Evolutionary conservation across 2,797 vertebrate species (phyloP), one percentile per base, ranked within the genome.

Genomic region (Triplophysa bombifrons): DNA sequence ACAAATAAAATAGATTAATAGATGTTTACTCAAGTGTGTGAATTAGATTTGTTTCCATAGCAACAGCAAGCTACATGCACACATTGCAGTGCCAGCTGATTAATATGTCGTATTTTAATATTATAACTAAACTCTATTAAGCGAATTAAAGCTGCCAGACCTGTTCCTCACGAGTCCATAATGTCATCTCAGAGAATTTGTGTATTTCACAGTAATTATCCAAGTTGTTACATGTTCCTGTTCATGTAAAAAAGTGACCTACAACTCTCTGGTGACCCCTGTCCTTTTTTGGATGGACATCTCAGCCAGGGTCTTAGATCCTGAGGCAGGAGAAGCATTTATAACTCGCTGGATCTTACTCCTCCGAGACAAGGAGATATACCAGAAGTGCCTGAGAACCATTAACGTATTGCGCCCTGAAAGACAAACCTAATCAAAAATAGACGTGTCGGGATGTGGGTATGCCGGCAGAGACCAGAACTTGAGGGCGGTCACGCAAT

Each of bases 381-480:
- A 76, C 65, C 74, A 75, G 58, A 72, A 84, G 81, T 83, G 41
- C 74, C 85, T 88, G 88, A 83, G 80, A 10, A 70, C 73, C 83
- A 85, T 90, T 90, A 88, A 90, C 84, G 88, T 85, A 91, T 76
- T 84, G 85, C 85, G 38, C 78, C 77, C 82, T 90, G 89, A 89
- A 90, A 89, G 90, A 90, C 88, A 92, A 90, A 90, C 88, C 90
- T 86, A 85, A 82, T 90, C 91, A 81, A 88, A 91, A 93, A 94
- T 93, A 93, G 92, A 93, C 44, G 88, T 84, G 90, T 89, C 44
- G 76, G 85, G 78, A 80, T 63, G 55, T 73, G 84, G 77, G 85
- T 79, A 82, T 88, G 86, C 82, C 87, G 82, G 83, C 82, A 41
- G 19, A 11, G 75, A 84, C 55, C 79, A 30, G 7, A 53, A 71